Evolutionary conservation across 1,140 invertebrate genomes (phyloP).

Genomic region (Anthonomus grandis): DNA sequence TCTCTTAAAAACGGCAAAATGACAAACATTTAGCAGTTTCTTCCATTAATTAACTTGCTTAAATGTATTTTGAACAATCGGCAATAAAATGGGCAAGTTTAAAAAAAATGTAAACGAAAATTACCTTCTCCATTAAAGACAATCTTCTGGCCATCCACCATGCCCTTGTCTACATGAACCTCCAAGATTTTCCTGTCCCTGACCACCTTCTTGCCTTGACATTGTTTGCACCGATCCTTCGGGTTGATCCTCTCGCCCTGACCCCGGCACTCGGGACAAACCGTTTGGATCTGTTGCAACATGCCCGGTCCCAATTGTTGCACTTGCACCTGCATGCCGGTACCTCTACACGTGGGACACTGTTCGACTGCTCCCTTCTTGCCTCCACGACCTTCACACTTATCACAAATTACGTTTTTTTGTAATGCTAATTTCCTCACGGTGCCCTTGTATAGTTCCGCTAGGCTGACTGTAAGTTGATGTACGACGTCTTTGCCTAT

Average conservation of each 20-base stretch:
- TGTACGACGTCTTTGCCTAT: slow-evolving; percentile 91
- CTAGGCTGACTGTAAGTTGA: slow-evolving; percentile 87
- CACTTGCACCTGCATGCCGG: slow-evolving; percentile 87
- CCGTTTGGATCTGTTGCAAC: slow-evolving; percentile 92
- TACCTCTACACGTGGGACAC: slow-evolving; percentile 84
- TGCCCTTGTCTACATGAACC: slow-evolving; percentile 97
- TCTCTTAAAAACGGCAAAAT: no score
- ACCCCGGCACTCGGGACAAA: slow-evolving; percentile 86
- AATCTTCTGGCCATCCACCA: slow-evolving; percentile 96
- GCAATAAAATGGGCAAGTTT: no score
- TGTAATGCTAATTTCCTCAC: slow-evolving; percentile 92
- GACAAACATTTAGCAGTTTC: no score
- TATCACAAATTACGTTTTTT: slow-evolving; percentile 97
- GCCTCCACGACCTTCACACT: slow-evolving; percentile 93
- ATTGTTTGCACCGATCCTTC: slow-evolving; percentile 91
- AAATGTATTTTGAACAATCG: no score
- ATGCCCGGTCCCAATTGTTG: slow-evolving; percentile 88
- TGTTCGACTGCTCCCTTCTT: slow-evolving; percentile 91
- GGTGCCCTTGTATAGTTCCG: slow-evolving; percentile 95
- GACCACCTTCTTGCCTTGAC: slow-evolving; percentile 86
- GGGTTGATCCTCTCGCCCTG: slow-evolving; percentile 81
- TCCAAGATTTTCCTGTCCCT: slow-evolving; percentile 94
- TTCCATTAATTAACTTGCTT: no score
- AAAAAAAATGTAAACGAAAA: no score
- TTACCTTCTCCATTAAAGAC: slow-evolving; percentile 83